Conservation (phyloP, 2,113 vertebrate genomes). For the Clinocottus analis region DNA sequence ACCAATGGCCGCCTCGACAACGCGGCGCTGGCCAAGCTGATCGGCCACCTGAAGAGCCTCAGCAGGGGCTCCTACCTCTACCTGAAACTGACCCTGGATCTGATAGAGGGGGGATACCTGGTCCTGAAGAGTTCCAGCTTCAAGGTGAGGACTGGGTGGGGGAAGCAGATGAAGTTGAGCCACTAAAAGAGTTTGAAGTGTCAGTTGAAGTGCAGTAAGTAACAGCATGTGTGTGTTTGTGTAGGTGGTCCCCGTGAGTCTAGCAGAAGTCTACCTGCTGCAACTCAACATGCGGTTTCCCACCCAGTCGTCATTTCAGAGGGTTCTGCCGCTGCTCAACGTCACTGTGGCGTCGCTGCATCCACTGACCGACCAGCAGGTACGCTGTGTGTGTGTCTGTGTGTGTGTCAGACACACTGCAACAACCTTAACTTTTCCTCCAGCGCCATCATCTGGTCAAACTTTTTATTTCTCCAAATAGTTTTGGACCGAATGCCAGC, state of each 20-base stretch:
- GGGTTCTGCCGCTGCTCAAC: slow-evolving; percentile 95
- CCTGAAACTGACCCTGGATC: slow-evolving; percentile 97
- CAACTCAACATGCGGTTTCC: slow-evolving; percentile 99
- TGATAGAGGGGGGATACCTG: slow-evolving; percentile 96
- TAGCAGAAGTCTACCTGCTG: slow-evolving; percentile 95
- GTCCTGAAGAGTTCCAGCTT: slow-evolving; percentile 99
- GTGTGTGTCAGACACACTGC: neutral
- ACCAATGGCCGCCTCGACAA: slow-evolving; percentile 96
- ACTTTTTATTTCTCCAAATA: neutral
- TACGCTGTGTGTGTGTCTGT: slow-evolving; percentile 45
- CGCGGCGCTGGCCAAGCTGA: slow-evolving; percentile 93
- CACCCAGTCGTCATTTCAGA: slow-evolving; percentile 96
- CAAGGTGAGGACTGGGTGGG: slow-evolving; percentile 78
- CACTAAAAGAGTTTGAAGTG: too few species aligned
- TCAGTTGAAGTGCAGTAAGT: neutral
- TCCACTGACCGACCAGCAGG: slow-evolving; percentile 95
- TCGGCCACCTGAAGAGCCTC: slow-evolving; percentile 95
- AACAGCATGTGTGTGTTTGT: slow-evolving; percentile 1
- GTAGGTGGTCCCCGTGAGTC: slow-evolving; percentile 93
- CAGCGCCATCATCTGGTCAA: neutral
- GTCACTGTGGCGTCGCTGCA: slow-evolving; percentile 95
- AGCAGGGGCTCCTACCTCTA: slow-evolving; percentile 97
- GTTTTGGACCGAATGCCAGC: neutral
- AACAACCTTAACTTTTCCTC: neutral
- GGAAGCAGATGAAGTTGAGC: too few species aligned